These are phyloP conservation scores for Brachymystax lenok DNA, from an alignment of 2,797 vertebrate species.

Conservation along the genomic window DNA sequence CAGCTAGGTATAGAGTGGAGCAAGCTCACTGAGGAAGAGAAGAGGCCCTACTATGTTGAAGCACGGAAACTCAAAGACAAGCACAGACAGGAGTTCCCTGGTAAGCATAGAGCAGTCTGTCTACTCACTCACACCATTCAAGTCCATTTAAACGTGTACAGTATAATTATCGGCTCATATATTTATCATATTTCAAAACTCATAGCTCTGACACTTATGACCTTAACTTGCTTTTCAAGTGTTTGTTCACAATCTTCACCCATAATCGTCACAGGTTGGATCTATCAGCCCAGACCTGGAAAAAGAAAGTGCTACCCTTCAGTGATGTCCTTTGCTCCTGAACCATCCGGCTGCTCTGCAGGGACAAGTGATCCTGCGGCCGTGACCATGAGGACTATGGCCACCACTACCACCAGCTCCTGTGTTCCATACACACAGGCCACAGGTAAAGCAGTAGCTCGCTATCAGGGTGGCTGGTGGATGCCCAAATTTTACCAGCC, in stretches of 20 bases:
- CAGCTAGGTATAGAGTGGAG: conserved; percentile 83
- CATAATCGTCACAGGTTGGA: conserved; percentile 71
- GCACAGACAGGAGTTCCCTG: conserved; percentile 82
- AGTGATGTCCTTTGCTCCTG: conserved; percentile 55
- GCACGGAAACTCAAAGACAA: conserved; percentile 78
- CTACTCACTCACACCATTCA: not conserved
- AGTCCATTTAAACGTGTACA: not conserved
- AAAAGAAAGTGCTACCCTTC: conserved; percentile 72
- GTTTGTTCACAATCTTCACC: not conserved
- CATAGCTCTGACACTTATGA: not conserved
- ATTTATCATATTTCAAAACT: not conserved
- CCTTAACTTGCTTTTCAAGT: not conserved
- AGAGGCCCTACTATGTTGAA: conserved; percentile 82
- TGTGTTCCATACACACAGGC: conserved; percentile 3
- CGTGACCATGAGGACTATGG: not conserved
- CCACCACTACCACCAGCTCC: not conserved
- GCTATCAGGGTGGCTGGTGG: too few relatives aligned
- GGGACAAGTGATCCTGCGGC: conserved; percentile 57
- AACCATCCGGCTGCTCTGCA: conserved; percentile 55
- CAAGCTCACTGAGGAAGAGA: conserved; percentile 83
- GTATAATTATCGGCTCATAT: not conserved
- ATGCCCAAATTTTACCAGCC: too few relatives aligned
- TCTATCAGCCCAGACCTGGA: conserved; percentile 77
- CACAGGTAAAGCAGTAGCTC: conserved; percentile 10
- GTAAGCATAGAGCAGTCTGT: conserved; percentile 49